Base-by-base conservation (phyloP, 2,797 vertebrate species). In the Oreochromis grahami region DNA sequence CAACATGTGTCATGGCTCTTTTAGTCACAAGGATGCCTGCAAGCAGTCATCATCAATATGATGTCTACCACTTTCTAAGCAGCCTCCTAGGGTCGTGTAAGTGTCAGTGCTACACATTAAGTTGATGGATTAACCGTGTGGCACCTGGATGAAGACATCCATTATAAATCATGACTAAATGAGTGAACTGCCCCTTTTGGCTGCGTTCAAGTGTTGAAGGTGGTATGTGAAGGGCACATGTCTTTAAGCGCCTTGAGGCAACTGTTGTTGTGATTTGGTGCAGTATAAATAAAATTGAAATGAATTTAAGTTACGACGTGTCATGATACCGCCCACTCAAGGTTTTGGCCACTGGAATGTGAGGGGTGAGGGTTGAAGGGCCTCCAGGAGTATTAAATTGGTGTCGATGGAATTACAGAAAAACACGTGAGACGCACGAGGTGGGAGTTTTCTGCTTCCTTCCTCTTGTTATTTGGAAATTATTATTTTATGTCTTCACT, bases 101-200 rank as follows among this genome's bases (percentile, higher is more conserved):
- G 77, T 48, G 81, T 86, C 88, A 56, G 50, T 6, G 2, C 17
- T 14, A 10, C 78, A 77, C 77, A 87, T 89, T 87, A 87, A 56
- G 24, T 8, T 91, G 87, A 91, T 86, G 78, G 86, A 89, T 24
- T 60, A 85, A 84, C 36, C 13, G 32, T 50, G 56, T 24, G 72
- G 63, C 32, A 72, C 17, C 68, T 45, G 51, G 38, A 85, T 72
- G 51, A 80, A 36, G 45, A 83, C 85, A 8, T 91, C 83, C 81
- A 86, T 92, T 90, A 87, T 76, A 21, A 24, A 2, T 13, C 2
- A 13, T 7, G 29, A 17, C 41, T 78, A 77, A 65, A 86, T 58
- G 80, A 84, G 55, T 19, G 8, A 83, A 55, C 2, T 5, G 5
- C 34, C 36, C 19, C 68, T 17, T 11, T 10, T 3, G 7, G 12